Evolutionary conservation across 2,113 vertebrate genomes (phyloP), one percentile per base, ranked within the genome.

Genomic region (Pseudopipra pipra): DNA sequence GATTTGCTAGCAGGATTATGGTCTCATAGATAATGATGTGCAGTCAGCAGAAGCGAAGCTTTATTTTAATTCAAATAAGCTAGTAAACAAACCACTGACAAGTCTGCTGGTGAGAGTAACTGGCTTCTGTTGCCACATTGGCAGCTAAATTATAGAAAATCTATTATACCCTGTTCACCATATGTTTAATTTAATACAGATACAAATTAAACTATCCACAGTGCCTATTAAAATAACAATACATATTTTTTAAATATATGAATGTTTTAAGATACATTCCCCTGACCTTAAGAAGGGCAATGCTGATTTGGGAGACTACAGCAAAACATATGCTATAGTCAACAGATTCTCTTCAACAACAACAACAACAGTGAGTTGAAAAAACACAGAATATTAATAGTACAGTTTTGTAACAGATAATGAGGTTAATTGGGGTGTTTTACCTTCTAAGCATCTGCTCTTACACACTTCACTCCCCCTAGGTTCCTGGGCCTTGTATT

Each of bases 51-150:
- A 99, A 98, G 98, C 97, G 97, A 98, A 99, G 99, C 98, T 99
- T 99, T 99, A 99, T 99, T 99, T 98, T 99, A 99, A 99, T 99
- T 99, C 99, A 99, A 99, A 99, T 99, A 98, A 99, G 98, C 99
- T 98, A 97, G 99, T 99, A 99, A 99, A 99, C 99, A 99, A 99
- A 99, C 98, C 98, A 98, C 97, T 97, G 98, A 98, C 98, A 98
- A 98, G 98, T 98, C 97, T 98, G 98, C 97, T 97, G 97, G 97
- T 97, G 98, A 98, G 98, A 98, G 98, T 98, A 98, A 98, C 98
- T 96, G 98, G 98, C 98, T 98, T 98, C 97, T 93, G 97, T 98
- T 97, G 98, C 98, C 97, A 97, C 97, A 97, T 91, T 97, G 97
- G 97, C 98, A 98, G 98, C 97, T 97, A 98, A 98, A 98, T 98